phyloP scores from a whole-genome alignment of 2,113 vertebrate species.

The Perca fluviatilis region DNA sequence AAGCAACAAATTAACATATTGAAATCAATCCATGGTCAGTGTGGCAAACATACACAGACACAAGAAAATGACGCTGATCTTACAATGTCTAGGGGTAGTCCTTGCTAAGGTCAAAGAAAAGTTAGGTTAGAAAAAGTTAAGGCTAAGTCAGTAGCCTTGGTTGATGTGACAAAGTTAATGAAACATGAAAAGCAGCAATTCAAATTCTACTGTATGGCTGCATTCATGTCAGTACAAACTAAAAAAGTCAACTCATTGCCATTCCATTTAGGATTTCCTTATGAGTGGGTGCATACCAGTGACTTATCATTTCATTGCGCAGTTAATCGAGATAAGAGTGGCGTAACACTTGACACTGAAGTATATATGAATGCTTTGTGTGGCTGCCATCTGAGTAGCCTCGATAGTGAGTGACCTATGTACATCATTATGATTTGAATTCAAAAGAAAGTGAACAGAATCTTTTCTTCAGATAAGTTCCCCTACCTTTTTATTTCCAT shows the following conservation, averaged over 20 bases:
- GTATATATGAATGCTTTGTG: background rate
- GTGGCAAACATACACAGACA: background rate
- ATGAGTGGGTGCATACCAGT: slow-evolving; percentile 5
- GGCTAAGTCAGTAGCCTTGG: background rate
- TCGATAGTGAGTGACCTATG: slow-evolving; percentile 19
- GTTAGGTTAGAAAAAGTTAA: too few species aligned
- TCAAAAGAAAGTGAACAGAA: slow-evolving; percentile 52
- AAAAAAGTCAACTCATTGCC: slow-evolving; percentile 32
- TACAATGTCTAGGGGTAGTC: too few species aligned
- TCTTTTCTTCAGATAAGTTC: slow-evolving; percentile 31
- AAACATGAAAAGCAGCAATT: slow-evolving; percentile 13
- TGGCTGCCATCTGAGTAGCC: slow-evolving; percentile 14
- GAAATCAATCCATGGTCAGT: background rate
- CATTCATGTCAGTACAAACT: slow-evolving; percentile 26
- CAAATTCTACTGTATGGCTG: background rate
- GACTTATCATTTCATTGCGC: slow-evolving; percentile 28
- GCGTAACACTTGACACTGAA: slow-evolving; percentile 44
- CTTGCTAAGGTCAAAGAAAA: too few species aligned
- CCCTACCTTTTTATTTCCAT: slow-evolving; percentile 37
- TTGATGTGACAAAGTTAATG: background rate
- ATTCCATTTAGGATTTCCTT: slow-evolving; percentile 22
- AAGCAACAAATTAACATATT: background rate
- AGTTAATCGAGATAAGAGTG: slow-evolving; percentile 47
- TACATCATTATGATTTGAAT: slow-evolving; percentile 20
- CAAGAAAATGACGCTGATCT: background rate